These are phyloP conservation scores for Pseudomyrmex pallidus DNA, from an alignment of 1,140 invertebrate genomes.

Conservation along the genomic window DNA sequence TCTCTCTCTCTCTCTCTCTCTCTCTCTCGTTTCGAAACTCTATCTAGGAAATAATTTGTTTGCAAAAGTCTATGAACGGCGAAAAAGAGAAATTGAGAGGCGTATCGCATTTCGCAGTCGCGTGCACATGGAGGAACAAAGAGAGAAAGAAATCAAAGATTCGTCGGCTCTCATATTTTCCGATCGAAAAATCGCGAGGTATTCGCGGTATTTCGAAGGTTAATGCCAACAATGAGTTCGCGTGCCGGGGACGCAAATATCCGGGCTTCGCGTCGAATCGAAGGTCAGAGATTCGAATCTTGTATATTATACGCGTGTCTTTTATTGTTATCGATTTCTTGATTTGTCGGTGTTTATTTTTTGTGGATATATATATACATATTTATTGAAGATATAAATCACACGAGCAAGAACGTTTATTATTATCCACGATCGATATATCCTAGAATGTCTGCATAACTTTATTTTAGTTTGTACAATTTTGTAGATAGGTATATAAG, in stretches of 20 bases:
- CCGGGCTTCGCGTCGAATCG: conserved; percentile 11
- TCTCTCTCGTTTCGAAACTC: not conserved
- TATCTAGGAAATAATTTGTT: conserved; percentile 31
- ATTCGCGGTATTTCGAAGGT: conserved; percentile 59
- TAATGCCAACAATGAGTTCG: conserved; percentile 58
- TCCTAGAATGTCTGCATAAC: too few species aligned
- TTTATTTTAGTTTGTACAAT: too few species aligned
- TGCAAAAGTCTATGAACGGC: not conserved
- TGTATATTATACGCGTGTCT: not conserved
- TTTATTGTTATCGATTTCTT: conserved; percentile 16
- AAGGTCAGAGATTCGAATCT: conserved; percentile 44
- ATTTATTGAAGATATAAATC: too few species aligned
- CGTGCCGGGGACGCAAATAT: conserved; percentile 52
- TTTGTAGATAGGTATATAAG: too few species aligned
- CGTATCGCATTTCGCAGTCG: conserved; percentile 20
- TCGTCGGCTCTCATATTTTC: conserved; percentile 47
- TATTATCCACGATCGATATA: too few species aligned
- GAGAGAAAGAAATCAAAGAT: conserved; percentile 1
- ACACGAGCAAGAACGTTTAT: too few species aligned
- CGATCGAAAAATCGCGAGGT: conserved; percentile 56
- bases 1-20: too few species aligned
- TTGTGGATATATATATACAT: not conserved
- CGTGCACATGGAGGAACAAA: conserved; percentile 1
- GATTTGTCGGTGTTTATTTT: not conserved
- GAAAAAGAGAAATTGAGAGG: too few species aligned